Evolutionary conservation across 2,888 invertebrate genomes (phyloP), one percentile per base, ranked within the genome.

Genomic region (Pardosa pseudoannulata): DNA sequence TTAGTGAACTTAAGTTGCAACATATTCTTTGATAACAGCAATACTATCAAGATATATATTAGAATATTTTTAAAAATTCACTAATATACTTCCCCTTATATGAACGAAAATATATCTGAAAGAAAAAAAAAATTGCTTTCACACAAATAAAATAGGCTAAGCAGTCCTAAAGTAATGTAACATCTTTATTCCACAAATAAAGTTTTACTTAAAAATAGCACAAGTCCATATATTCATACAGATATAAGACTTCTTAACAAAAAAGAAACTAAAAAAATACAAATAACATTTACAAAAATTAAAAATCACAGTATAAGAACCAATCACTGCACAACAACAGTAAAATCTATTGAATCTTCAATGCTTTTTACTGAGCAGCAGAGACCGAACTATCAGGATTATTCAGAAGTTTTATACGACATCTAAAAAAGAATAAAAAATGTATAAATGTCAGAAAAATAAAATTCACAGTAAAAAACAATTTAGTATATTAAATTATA

Each of bases 251-350:
- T 16, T 2, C 3, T 56, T 7, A 56, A 56, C 1, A 1, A 56
- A 56, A 56, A 6, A 23, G 23, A 19, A 56, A 56, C 56, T 56
- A 23, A 56, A 56, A 56, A 56, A 56, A 56, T 56, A 56, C 23
- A 23, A 56, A 56, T 56, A 23, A 56, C 56, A 56, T 56, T 56
- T 56, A 56, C 56, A 56, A 56, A 56, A 56, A 56, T 19, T 56
- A 56, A 56, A 56, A 56, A 56, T 56, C 56, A 56, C 56, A 56
- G 56, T 23, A 23, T 56, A 56, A 56, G 56, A 23, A 56, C 19
- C 7, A 56, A 56, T 23, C 11, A 56, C 56, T 23, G 56, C 56
- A 56, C 56, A 56, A 56, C 5, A 56, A 56, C 11, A 19, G 23
- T 56, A 23, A 56, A 56, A 56, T 56, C 56, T 56, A 56, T 56